A percentile compares a stretch with the other conserved stretches of the same genome.
Evolutionary conservation across 1,140 invertebrate genomes (phyloP).

Genomic region (Micrasema minimum): DNA sequence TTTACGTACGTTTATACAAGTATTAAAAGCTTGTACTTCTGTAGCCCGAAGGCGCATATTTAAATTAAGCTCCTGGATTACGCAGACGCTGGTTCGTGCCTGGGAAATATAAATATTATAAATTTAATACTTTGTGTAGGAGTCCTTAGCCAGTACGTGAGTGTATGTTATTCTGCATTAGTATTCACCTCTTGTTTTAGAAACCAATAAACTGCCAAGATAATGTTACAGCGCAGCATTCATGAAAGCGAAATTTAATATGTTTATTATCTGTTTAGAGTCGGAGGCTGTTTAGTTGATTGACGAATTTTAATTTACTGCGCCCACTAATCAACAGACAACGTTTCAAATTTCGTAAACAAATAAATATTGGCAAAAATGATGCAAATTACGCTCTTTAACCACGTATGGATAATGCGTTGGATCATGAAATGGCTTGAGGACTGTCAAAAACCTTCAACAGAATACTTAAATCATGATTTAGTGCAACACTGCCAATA

Average conservation of each 20-base stretch:
- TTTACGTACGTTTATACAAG: background rate
- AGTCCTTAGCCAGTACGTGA: constrained; percentile 12
- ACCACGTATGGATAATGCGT: too few relatives aligned
- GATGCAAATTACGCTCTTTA: too few relatives aligned
- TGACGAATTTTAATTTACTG: too few relatives aligned
- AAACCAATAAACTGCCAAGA: constrained; percentile 7
- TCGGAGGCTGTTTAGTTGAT: too few relatives aligned
- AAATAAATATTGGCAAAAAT: too few relatives aligned
- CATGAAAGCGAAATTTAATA: constrained; percentile 11
- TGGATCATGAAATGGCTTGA: too few relatives aligned
- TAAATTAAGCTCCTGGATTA: constrained; percentile 43
- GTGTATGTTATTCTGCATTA: constrained; percentile 24
- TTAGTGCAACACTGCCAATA: too few relatives aligned
- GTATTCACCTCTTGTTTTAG: constrained; percentile 15
- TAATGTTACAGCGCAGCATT: background rate
- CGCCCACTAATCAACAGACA: too few relatives aligned
- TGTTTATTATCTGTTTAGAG: background rate
- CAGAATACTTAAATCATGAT: too few relatives aligned
- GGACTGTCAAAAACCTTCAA: too few relatives aligned
- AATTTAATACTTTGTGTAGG: constrained; percentile 18
- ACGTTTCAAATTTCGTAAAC: too few relatives aligned
- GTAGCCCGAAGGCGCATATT: constrained; percentile 20
- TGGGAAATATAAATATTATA: constrained; percentile 36
- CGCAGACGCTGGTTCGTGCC: constrained; percentile 21
- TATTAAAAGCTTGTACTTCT: background rate